A percentile compares a stretch with the other conserved stretches of the same genome.
Evolutionary conservation across 30 jellyfish, hydroid and myxozoan genomes (phyloP).

Genomic region (Morbakka virulenta): DNA sequence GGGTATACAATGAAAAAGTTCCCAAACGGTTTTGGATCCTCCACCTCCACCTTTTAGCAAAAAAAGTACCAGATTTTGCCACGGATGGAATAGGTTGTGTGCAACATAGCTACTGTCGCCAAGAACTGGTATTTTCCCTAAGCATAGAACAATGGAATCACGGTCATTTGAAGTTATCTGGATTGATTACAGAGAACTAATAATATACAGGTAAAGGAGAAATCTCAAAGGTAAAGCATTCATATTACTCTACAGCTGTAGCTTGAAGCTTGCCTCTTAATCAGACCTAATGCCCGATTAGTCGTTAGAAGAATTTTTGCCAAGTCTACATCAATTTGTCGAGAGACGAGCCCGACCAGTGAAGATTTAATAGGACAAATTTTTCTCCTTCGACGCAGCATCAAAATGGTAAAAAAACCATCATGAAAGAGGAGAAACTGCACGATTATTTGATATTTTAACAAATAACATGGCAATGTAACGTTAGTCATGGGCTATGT

Average conservation of each 20-base stretch:
- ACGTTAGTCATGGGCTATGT: constrained; percentile 47
- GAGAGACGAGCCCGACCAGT: too few relatives aligned
- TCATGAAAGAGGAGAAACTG: constrained; percentile 24
- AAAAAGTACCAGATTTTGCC: constrained; percentile 8
- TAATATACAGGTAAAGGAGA: background rate
- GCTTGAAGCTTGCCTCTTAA: too few relatives aligned
- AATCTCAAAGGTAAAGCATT: constrained; percentile 33
- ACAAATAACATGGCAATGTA: constrained; percentile 39
- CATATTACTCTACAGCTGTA: constrained; percentile 27
- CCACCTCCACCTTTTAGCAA: constrained; percentile 21
- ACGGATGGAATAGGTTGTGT: constrained; percentile 42
- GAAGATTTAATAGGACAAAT: constrained; percentile 53
- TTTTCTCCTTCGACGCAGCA: constrained; percentile 27
- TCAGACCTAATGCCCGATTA: constrained; percentile 41
- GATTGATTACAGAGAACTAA: constrained; percentile 31
- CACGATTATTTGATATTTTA: constrained; percentile 11
- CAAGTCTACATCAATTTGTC: constrained; percentile 20
- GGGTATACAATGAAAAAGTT: constrained; percentile 15
- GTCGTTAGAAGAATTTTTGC: constrained; percentile 10
- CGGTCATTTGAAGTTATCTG: constrained; percentile 30
- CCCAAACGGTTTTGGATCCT: constrained; percentile 33
- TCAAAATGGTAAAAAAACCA: constrained; percentile 30
- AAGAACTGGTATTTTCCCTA: constrained; percentile 21
- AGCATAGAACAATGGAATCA: constrained; percentile 11
- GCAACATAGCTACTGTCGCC: constrained; percentile 19